Evolutionary conservation across 2,888 invertebrate species (phyloP).

Genomic region (Leptinotarsa juncta): DNA sequence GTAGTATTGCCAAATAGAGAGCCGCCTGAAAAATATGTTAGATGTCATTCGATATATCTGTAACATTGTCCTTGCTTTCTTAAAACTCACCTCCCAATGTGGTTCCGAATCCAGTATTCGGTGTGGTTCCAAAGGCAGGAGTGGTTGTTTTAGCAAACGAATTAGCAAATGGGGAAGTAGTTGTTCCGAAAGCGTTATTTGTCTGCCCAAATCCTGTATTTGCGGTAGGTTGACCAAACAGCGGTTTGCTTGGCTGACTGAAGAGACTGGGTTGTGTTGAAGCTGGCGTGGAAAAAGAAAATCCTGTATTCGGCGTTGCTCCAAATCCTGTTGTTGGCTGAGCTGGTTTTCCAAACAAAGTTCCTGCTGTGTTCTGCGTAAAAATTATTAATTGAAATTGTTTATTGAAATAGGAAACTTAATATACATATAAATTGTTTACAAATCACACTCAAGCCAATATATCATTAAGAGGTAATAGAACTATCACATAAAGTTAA

Average conservation of each 20-base stretch:
- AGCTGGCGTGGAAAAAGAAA: conserved; percentile 55
- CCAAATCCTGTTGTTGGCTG: conserved; percentile 65
- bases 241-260: conserved; percentile 54
- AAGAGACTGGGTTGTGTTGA: conserved; percentile 54
- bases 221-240: conserved; percentile 54
- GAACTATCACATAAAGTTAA: no score
- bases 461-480: no score
- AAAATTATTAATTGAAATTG: conserved; percentile 1
- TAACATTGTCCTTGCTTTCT: neutral
- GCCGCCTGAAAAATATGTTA: conserved; percentile 30
- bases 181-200: conserved; percentile 45
- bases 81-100: conserved; percentile 38
- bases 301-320: conserved; percentile 59
- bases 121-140: conserved; percentile 56
- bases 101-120: conserved; percentile 46
- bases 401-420: no score
- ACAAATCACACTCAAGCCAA: no score
- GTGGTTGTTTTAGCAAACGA: conserved; percentile 60
- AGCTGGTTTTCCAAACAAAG: conserved; percentile 65
- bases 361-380: conserved; percentile 56
- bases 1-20: conserved; percentile 68
- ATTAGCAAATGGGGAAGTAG: conserved; percentile 50
- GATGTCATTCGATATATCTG: neutral
- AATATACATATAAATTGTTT: no score
- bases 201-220: conserved; percentile 46